Conservation (phyloP, 1,140 invertebrate genomes). For the Drosophila ohnishii region DNA sequence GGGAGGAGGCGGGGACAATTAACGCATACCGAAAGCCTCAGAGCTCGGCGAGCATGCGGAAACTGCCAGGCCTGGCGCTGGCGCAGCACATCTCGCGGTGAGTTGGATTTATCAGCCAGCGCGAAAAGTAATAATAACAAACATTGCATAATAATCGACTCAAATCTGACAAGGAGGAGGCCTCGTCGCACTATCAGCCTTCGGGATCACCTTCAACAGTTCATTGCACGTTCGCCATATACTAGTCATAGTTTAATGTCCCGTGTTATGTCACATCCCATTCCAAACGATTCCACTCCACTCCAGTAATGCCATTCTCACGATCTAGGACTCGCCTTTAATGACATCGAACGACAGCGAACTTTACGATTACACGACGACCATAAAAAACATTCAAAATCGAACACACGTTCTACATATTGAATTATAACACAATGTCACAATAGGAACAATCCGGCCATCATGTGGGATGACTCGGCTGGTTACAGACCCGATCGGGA, state of each 20-base stretch:
- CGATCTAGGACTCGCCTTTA: constrained; percentile 46
- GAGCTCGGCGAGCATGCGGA: constrained; percentile 32
- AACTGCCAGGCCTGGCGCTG: constrained; percentile 14
- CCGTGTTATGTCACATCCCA: constrained; percentile 49
- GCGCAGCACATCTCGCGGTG: constrained; percentile 3
- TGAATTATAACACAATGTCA: constrained; percentile 54
- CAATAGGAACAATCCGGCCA: constrained; percentile 36
- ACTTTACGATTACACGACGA: constrained; percentile 48
- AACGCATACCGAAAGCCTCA: constrained; percentile 38
- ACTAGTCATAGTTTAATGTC: constrained; percentile 50
- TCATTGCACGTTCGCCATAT: constrained; percentile 43
- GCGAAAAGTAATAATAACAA: constrained; percentile 42
- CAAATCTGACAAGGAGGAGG: constrained; percentile 45
- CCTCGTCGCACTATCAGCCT: constrained; percentile 35
- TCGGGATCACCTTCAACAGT: constrained; percentile 54
- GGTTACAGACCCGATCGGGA: constrained; percentile 8
- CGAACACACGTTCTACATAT: constrained; percentile 58
- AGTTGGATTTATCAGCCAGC: constrained; percentile 14
- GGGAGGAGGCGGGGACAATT: constrained; percentile 23
- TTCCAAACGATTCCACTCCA: constrained; percentile 7
- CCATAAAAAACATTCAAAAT: constrained; percentile 49
- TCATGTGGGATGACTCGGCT: constrained; percentile 42
- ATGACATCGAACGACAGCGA: constrained; percentile 36
- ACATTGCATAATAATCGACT: constrained; percentile 54
- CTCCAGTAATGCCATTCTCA: constrained; percentile 47